These are phyloP conservation scores for Scaptomyza hsui DNA, from an alignment of 1,140 invertebrate genomes.

Conservation along the genomic window DNA sequence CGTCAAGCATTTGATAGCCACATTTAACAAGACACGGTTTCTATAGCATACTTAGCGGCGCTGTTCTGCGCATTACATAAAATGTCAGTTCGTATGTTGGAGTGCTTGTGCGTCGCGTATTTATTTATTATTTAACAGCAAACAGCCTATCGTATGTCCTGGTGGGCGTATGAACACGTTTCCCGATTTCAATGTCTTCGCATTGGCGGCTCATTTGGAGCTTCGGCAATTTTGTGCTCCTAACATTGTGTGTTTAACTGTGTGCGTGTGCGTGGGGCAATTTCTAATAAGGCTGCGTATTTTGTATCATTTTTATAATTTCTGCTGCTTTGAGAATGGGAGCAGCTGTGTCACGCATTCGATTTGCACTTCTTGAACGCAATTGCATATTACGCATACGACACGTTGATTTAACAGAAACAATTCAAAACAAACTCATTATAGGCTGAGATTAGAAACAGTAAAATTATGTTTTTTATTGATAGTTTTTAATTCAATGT, in stretches of 20 bases:
- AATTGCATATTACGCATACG: slow-evolving; percentile 32
- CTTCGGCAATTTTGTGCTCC: slow-evolving; percentile 35
- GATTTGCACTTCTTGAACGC: slow-evolving; percentile 31
- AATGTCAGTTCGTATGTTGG: not conserved
- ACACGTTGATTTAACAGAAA: not conserved
- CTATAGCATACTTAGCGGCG: slow-evolving; percentile 31
- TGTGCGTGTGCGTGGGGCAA: slow-evolving; percentile 3
- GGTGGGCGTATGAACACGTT: slow-evolving; percentile 50
- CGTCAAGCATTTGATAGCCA: slow-evolving; percentile 8
- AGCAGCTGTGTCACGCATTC: slow-evolving; percentile 53
- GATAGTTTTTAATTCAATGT: too few relatives aligned
- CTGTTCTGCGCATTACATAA: slow-evolving; percentile 28
- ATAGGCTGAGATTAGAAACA: too few relatives aligned
- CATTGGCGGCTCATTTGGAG: slow-evolving; percentile 44
- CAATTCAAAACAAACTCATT: not conserved
- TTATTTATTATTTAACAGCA: slow-evolving; percentile 65
- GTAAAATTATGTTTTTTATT: too few relatives aligned
- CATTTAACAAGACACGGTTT: slow-evolving; percentile 18
- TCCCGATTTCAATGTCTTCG: slow-evolving; percentile 64
- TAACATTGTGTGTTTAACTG: slow-evolving; percentile 12
- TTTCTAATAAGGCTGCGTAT: slow-evolving; percentile 6
- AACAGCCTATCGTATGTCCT: slow-evolving; percentile 62
- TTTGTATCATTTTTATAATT: slow-evolving; percentile 30
- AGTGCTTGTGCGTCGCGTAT: slow-evolving; percentile 37
- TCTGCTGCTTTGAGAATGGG: slow-evolving; percentile 31